Conservation (phyloP, 2,113 vertebrate genomes). For the Psittacula cyanocephala region DNA sequence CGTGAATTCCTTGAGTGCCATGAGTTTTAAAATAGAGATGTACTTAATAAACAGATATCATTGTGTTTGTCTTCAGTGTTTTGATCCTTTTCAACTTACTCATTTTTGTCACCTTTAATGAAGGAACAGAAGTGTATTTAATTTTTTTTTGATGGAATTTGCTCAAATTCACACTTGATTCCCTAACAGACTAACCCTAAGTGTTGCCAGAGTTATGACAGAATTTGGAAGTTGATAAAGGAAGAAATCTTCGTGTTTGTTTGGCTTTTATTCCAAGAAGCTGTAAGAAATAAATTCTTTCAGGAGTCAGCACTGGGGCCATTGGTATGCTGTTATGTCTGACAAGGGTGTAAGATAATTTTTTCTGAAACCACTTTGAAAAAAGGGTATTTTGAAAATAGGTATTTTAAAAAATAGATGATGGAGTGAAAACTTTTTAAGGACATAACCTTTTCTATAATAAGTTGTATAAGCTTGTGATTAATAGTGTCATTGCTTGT, state of each 20-base stretch:
- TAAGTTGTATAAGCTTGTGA: not conserved
- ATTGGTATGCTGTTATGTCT: not conserved
- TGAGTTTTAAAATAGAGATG: not conserved
- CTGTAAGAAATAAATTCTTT: not conserved
- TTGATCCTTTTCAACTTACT: not conserved
- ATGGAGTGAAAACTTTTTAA: not conserved
- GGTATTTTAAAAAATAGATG: not conserved
- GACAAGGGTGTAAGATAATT: not conserved
- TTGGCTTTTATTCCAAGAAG: not conserved
- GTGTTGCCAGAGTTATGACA: not conserved
- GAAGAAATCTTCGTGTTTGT: not conserved
- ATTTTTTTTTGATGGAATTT: not conserved
- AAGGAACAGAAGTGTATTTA: not conserved
- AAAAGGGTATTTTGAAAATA: not conserved
- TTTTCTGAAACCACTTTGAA: not conserved
- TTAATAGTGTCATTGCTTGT: not conserved
- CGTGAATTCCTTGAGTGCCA: rapidly evolving
- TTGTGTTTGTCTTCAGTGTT: not conserved
- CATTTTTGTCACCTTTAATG: not conserved
- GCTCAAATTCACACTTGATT: not conserved
- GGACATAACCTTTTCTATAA: not conserved
- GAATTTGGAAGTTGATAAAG: not conserved
- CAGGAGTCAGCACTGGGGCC: not conserved
- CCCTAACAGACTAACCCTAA: not conserved
- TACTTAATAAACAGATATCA: not conserved